phyloP scores from a whole-genome alignment of 2,797 vertebrate species.

The Pteronotus mesoamericanus region DNA sequence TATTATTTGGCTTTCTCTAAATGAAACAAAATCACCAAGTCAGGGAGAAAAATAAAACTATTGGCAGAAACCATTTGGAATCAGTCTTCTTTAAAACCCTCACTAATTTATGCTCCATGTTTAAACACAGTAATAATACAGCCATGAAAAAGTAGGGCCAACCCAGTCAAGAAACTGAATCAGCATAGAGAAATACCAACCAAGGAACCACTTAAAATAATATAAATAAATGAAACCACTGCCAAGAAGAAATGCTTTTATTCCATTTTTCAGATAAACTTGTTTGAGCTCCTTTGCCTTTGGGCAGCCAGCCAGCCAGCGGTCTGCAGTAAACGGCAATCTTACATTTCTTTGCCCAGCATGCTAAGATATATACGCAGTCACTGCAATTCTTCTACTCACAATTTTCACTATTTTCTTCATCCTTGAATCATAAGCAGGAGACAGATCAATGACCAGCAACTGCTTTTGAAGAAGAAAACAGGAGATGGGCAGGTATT shows the following conservation, averaged over 20 bases:
- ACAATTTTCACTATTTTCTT: neutral
- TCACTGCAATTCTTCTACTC: neutral
- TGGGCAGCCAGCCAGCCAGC: neutral
- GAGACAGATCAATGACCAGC: neutral
- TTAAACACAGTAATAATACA: neutral
- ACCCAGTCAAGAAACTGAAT: neutral
- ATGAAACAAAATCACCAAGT: neutral
- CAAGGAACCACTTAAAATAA: neutral
- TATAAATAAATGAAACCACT: neutral
- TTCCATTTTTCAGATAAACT: neutral
- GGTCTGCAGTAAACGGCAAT: neutral
- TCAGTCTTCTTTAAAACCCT: neutral
- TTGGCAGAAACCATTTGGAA: neutral
- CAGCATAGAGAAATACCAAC: neutral
- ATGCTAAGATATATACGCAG: neutral
- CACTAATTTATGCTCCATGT: neutral
- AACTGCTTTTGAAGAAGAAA: neutral
- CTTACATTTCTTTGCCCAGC: neutral
- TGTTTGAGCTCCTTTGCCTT: neutral
- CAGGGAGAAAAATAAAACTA: neutral
- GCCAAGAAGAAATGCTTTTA: neutral
- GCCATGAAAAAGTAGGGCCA: neutral
- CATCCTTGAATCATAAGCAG: neutral
- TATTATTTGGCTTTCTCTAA: neutral
- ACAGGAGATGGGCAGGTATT: neutral